Evolutionary conservation across 2,888 invertebrate genomes (phyloP).

Genomic region (Eledone cirrhosa): DNA sequence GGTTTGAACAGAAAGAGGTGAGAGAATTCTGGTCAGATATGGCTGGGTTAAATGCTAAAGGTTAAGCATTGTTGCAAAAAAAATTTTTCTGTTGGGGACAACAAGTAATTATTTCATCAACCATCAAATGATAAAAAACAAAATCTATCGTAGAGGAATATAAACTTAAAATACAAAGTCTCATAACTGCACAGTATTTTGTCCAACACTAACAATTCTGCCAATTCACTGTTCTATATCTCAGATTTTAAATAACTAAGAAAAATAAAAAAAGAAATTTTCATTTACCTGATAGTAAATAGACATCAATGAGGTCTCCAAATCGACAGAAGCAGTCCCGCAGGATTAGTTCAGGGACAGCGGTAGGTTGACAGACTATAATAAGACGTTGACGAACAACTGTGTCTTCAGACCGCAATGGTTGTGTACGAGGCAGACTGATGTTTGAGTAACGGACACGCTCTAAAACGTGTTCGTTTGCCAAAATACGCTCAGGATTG

Average conservation of each 20-base stretch:
- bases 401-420: constrained; percentile 68
- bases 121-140: no score
- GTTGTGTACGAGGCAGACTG: constrained; percentile 69
- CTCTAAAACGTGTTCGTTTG: constrained; percentile 40
- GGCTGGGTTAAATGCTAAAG: no score
- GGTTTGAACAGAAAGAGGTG: no score
- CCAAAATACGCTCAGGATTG: constrained; percentile 50
- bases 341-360: constrained; percentile 81
- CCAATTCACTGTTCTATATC: not conserved
- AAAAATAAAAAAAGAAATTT: no score
- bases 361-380: constrained; percentile 71
- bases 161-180: no score
- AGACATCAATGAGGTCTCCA: constrained; percentile 88
- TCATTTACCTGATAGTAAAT: constrained; percentile 78
- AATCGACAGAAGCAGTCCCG: constrained; percentile 91
- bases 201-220: no score
- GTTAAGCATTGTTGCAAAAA: no score
- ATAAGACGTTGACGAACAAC: constrained; percentile 69
- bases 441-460: constrained; percentile 70
- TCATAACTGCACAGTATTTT: no score
- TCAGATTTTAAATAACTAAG: not conserved
- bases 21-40: no score
- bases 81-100: no score
- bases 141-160: no score
- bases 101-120: no score